Evolutionary conservation across 2,888 invertebrate species (phyloP), one percentile per base, ranked within the genome.

Genomic region (Hesperia comma): DNA sequence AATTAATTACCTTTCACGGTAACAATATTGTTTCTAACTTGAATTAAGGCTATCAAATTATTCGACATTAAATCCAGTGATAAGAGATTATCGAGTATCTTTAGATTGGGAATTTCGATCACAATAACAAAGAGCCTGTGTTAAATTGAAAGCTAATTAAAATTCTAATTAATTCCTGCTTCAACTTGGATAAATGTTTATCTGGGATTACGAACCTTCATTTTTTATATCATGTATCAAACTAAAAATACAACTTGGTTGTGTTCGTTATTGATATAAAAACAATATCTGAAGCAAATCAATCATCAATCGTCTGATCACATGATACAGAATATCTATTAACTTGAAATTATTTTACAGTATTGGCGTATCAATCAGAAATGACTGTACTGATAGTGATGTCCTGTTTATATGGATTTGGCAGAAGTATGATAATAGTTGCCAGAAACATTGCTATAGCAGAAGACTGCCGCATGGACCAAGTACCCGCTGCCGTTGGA

Each of bases 371-470:
- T 73, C 95, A 95, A 75, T 92, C 92, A 0, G 88, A 93, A 33
- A 85, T 94, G 40, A 80, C 79, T 0, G 83, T 90, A 6, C 80
- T 96, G 41, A 84, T 95, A 6, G 72, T 85, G 0, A 90, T 94
- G 82, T 94, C 95, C 1, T 86, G 93, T 10, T 80, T 96, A 0
- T 95, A 94, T 74, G 96, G 96, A n/a, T 94, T 95, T 75, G 93
- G 95, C 26, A 94, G 96, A 72, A 96, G 96, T 60, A 94, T 95
- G 76, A 94, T 95, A 0, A 94, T 96, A n/a, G 94, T 96, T 0
- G 95, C 95, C 71, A 95, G 95, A 77, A 96, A 95, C 78, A 89
- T 96, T 51, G 94, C 95, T 0, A 94, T 96, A 58, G 94, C 96
- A 0, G 95, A 95, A 71, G 91, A 95, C 77, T 95, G 94, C 71